Percentiles rank a stretch among this genome's conserved stretches.
Conservation (phyloP, 53 echinoderm and acorn worm species). For the Holothuria scabra region DNA sequence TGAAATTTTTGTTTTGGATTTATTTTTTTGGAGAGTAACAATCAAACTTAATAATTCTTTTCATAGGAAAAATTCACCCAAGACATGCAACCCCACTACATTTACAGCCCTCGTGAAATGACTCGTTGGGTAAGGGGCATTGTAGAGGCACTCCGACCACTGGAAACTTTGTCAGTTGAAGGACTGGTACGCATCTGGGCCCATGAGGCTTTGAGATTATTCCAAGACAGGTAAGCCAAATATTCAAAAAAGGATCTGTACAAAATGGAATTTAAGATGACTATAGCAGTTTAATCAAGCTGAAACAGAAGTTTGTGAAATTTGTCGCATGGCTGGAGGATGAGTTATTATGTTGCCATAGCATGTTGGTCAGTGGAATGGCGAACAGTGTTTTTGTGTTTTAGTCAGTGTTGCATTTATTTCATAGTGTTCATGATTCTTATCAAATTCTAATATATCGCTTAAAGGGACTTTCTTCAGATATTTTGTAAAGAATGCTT, state of each 20-base stretch:
- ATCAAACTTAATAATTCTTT: neutral
- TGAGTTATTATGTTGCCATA: neutral
- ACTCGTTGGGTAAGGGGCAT: slow-evolving; percentile 99
- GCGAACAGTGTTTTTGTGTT: too few relatives aligned
- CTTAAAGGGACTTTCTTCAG: too few relatives aligned
- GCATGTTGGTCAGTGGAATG: neutral
- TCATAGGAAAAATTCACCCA: slow-evolving; percentile 93
- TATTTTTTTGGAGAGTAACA: neutral
- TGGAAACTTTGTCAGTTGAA: slow-evolving; percentile 94
- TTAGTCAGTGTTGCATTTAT: too few relatives aligned
- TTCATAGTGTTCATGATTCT: too few relatives aligned
- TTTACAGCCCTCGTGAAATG: slow-evolving; percentile 99
- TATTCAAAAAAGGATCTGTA: neutral
- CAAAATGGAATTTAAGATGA: too few relatives aligned
- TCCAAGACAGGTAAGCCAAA: slow-evolving; percentile 92
- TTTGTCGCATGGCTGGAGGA: too few relatives aligned
- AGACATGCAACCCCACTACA: slow-evolving; percentile 99
- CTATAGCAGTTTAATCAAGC: too few relatives aligned
- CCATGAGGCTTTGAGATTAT: slow-evolving; percentile 96
- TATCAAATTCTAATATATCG: too few relatives aligned
- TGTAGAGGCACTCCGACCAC: slow-evolving; percentile 96
- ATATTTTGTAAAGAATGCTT: too few relatives aligned
- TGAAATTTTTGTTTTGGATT: too few relatives aligned
- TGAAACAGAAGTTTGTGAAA: too few relatives aligned
- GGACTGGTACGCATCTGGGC: slow-evolving; percentile 99